Evolutionary conservation across 2,888 invertebrate species (phyloP), one percentile per base, ranked within the genome.

Genomic region (Mantis religiosa): DNA sequence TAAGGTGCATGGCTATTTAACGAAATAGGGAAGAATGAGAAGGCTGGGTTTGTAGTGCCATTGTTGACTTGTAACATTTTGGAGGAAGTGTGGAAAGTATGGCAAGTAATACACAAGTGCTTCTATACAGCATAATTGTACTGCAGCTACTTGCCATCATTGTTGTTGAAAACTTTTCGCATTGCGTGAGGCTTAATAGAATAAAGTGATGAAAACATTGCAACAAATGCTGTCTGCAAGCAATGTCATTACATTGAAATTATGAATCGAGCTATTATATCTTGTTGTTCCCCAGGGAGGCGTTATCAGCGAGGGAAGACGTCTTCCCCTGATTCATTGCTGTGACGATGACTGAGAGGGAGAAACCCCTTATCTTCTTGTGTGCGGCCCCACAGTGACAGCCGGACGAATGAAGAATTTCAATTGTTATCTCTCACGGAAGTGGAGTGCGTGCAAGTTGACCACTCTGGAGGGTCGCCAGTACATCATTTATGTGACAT

Each of bases 381-480:
- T 12, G 34, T 34, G 15, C 54, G 3, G 27, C n/a, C n/a, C 41
- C n/a, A 54, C 89, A 89, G 84, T 89, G 89, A 89, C 89, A 89
- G 89, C 89, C 9, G 41, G 30, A 47, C 88, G 88, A 89, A 89
- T 89, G 89, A 89, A 88, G 85, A 85, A 89, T 89, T 85, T 84
- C 89, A 89, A 88, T 87, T 89, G 88, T 88, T 89, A 89, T 89
- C 89, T 89, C 88, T 83, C 83, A 30, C 87, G 82, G 87, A 87
- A 82, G 87, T 87, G 82, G 82, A 15, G 83, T 28, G 41, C 41
- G 41, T 41, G 41, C 41, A 41, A 71, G 20, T 15, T 71, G 54
- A 25, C 54, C 54, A 71, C 54, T 71, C 54, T 71, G 25, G 25
- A 71, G 54, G 54, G 54, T 71, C 54, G 54, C 54, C 54, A 71